A percentile compares a stretch with the other conserved stretches of the same genome.
Conservation (phyloP, 1,140 invertebrate genomes). For the Berghia stephanieae region DNA sequence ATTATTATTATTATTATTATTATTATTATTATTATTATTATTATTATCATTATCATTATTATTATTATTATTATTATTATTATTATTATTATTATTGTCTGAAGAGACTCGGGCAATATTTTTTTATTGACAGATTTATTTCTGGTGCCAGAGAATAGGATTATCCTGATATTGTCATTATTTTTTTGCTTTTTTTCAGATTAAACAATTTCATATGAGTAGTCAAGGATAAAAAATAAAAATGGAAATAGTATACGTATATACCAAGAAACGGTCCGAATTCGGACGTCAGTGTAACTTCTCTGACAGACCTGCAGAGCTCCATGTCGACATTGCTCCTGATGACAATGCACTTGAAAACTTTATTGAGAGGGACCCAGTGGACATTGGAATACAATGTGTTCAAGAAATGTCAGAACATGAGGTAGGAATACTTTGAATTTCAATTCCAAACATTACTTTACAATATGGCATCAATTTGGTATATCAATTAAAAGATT, state of each 20-base stretch:
- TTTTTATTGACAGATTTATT: neutral
- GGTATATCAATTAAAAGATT: no score
- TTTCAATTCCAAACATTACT: no score
- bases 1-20: no score
- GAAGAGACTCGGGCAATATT: neutral
- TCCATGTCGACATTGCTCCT: conserved; percentile 78
- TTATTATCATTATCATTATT: no score
- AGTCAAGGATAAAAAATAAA: conserved; percentile 30
- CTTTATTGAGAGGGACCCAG: conserved; percentile 76
- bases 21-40: no score
- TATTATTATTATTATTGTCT: no score
- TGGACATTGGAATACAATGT: conserved; percentile 66
- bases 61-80: no score
- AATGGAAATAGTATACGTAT: conserved; percentile 69
- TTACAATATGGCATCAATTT: no score
- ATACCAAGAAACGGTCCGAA: conserved; percentile 67
- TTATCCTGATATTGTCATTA: neutral
- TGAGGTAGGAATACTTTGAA: conserved; percentile 56
- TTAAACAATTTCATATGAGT: neutral
- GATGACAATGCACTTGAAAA: conserved; percentile 75
- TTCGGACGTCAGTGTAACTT: conserved; percentile 72
- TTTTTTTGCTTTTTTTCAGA: conserved; percentile 13
- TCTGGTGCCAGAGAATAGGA: neutral
- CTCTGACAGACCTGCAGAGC: conserved; percentile 77
- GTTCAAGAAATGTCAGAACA: conserved; percentile 68